Evolutionary conservation across 1,140 invertebrate species (phyloP), one percentile per base, ranked within the genome.

Genomic region (Trachymyrmex septentrionalis): DNA sequence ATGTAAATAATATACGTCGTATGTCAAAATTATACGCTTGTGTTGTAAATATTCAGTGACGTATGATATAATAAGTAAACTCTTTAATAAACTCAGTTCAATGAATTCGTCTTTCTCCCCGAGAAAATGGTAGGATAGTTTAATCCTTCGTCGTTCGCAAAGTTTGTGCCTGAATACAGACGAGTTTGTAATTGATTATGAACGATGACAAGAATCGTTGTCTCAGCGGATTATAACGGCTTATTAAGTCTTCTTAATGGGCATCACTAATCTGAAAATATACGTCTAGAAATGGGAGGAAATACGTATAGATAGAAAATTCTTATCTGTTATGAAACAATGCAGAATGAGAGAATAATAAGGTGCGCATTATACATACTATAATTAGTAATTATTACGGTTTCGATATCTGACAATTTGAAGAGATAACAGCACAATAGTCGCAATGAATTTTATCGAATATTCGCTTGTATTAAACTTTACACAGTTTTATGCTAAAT

Each of bases 151-250:
- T 38, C 75, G 34, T 61, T 57, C 34, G 16, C 12, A 12, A 80
- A 80, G 61, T 80, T 80, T 67, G 44, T n/a, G 61, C 44, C 61
- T 78, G 76, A 80, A 80, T 80, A 53, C 76, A 67, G 61, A 67
- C 76, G 61, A 80, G 76, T 80, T 80, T 67, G 16, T 80, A 80
- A 80, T 80, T 80, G 61, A 80, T 80, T 53, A 80, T 50, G 76
- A 80, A 53, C 44, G 76, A 67, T 80, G 76, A 80, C 76, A 80
- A 67, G 44, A 30, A 80, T 80, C 44, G 76, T 80, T 80, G 76
- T 80, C 44, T 57, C 76, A 16, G 53, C 30, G 44, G 55, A 80
- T 80, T 80, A 67, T 53, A 67, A 14, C 16, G 14, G 27, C 44
- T 80, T 80, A 67, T 80, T 67, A 67, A 80, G 61, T 80, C 44